A percentile compares a stretch with the other conserved stretches of the same genome.
These are phyloP conservation scores for Paradisaea rubra DNA, from an alignment of 2,113 vertebrate genomes.

Conservation along the genomic window DNA sequence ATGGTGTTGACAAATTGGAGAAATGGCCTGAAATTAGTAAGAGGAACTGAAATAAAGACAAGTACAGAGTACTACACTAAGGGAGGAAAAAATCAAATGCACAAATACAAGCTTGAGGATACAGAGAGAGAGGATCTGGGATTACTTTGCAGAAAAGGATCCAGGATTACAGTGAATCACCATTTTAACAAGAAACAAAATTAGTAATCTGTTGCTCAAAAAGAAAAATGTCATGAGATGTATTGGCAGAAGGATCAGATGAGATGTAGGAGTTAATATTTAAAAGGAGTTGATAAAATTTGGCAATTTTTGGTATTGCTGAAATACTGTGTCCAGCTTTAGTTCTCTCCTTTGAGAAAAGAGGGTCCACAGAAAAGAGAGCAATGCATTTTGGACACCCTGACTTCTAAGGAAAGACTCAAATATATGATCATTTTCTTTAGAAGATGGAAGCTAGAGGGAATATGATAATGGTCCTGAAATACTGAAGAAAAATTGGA, in stretches of 20 bases:
- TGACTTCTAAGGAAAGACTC: background rate
- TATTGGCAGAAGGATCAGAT: background rate
- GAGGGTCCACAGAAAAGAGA: background rate
- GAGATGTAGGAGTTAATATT: background rate
- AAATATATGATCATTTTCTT: background rate
- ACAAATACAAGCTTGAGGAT: background rate
- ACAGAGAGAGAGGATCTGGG: background rate
- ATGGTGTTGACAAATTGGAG: background rate
- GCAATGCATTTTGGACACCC: background rate
- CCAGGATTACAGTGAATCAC: background rate
- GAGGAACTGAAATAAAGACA: conserved; percentile 11
- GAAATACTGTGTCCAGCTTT: background rate
- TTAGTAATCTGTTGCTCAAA: background rate
- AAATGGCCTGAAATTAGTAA: conserved; percentile 11
- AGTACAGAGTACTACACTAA: background rate
- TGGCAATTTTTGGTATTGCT: background rate
- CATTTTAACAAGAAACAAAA: background rate
- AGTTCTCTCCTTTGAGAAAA: background rate
- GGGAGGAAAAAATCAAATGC: background rate
- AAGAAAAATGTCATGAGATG: background rate
- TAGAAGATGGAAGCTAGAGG: background rate
- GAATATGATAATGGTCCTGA: background rate
- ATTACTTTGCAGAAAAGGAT: background rate
- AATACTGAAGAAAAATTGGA: background rate
- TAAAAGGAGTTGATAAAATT: background rate